Base-by-base conservation (phyloP, 2,797 vertebrate species). In the Dromococcyx pavoninus region DNA sequence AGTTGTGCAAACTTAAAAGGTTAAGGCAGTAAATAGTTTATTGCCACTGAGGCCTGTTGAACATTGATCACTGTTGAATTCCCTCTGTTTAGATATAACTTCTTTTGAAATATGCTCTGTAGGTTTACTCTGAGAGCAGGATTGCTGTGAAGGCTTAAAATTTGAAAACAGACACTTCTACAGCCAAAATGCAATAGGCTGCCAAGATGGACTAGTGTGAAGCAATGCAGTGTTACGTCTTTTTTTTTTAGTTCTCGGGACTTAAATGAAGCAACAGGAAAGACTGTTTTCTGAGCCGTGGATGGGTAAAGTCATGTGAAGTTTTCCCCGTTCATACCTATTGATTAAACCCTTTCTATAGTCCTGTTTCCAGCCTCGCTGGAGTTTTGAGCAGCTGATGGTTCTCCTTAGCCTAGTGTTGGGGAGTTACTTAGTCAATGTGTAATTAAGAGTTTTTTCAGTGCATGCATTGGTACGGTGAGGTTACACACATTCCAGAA, bases 11-110 rank as follows among this genome's bases (percentile, higher is more conserved):
- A 89, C 92, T 88, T 94, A 43, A 94, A 95, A 95, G 91, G 95
- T 95, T 93, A 71, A 91, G 71, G 86, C 95, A 93, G 93, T 96
- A 95, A 95, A 97, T 94, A 87, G 97, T 97, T 97, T 96, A 94
- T 96, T 87, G 92, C 95, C 85, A 72, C 56, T 8, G 43, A 93
- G 92, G 86, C 89, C 88, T 8, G 5, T 23, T 86, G 92, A 83
- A 73, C 87, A 88, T 94, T 82, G 86, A 94, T 96, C 86, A 94
- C 87, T 57, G 74, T 7, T 90, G 86, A 95, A 33, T 90, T 78
- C 86, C 74, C 86, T 91, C 86, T 91, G 88, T 93, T 95, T 96
- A 94, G 91, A 75, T 95, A 77, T 91, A 67, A 33, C 81, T 71
- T 66, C 88, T 89, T 95, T 96, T 93, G 92, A 96, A 92, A 94